Percentiles rank a stretch among this genome's conserved stretches.
These are phyloP conservation scores for Himalopsyche kuldschensis DNA, from an alignment of 2,888 invertebrate species.

Conservation along the genomic window DNA sequence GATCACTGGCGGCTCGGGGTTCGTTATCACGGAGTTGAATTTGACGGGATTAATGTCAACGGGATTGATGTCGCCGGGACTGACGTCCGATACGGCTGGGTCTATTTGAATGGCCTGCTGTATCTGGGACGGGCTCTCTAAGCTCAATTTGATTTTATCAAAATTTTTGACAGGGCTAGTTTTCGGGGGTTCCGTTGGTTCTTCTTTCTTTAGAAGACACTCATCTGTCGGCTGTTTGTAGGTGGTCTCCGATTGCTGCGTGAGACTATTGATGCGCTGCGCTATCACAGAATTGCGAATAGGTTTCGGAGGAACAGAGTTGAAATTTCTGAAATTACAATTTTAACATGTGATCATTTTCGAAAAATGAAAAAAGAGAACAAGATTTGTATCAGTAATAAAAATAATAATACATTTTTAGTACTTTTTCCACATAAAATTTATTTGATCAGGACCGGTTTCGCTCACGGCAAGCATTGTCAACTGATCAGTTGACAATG, in stretches of 20 bases:
- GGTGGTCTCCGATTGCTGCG: slow-evolving; percentile 41
- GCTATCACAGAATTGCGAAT: slow-evolving; percentile 67
- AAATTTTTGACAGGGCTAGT: slow-evolving; percentile 50
- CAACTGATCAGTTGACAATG: too few relatives aligned
- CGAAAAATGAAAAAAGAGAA: slow-evolving; percentile 3
- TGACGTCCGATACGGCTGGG: slow-evolving; percentile 49
- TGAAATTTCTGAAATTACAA: slow-evolving; percentile 29
- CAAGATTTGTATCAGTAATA: too few relatives aligned
- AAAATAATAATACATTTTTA: too few relatives aligned
- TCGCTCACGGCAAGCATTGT: too few relatives aligned
- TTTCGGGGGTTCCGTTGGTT: slow-evolving; percentile 26
- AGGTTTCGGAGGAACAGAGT: slow-evolving; percentile 64
- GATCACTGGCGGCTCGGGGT: slow-evolving; percentile 42
- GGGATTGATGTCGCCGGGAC: slow-evolving; percentile 53
- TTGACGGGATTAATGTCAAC: slow-evolving; percentile 51
- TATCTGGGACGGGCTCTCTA: slow-evolving; percentile 57
- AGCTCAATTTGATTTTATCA: slow-evolving; percentile 57
- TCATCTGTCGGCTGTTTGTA: slow-evolving; percentile 42
- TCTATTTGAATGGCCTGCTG: slow-evolving; percentile 58
- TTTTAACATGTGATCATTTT: background rate
- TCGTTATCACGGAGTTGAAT: slow-evolving; percentile 50
- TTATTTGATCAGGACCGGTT: too few relatives aligned
- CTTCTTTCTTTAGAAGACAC: slow-evolving; percentile 18
- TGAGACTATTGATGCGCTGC: slow-evolving; percentile 64
- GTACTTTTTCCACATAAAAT: too few relatives aligned